phyloP scores from a whole-genome alignment of 2,797 vertebrate genomes.

The Sebastes oblongus region DNA sequence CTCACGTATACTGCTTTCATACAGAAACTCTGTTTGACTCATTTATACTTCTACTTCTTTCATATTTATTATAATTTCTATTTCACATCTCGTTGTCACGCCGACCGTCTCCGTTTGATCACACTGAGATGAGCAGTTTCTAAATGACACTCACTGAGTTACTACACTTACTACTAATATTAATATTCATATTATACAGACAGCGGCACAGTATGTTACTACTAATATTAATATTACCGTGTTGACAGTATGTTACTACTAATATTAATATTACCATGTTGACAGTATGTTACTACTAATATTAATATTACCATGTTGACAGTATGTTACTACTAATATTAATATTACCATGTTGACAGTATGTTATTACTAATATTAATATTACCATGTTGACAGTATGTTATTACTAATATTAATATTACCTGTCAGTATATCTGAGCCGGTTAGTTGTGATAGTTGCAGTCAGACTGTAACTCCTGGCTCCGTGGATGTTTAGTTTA shows the following conservation, averaged over 20 bases:
- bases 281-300: too few relatives aligned
- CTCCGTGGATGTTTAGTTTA: background rate
- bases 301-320: too few relatives aligned
- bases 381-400: too few relatives aligned
- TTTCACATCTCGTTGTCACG: background rate
- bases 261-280: too few relatives aligned
- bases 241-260: too few relatives aligned
- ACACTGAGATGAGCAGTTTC: constrained; percentile 41
- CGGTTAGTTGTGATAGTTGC: background rate
- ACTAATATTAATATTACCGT: too few relatives aligned
- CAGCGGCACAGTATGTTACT: background rate
- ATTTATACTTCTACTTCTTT: background rate
- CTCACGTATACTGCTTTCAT: background rate
- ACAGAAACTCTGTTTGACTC: background rate
- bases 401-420: too few relatives aligned
- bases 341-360: too few relatives aligned
- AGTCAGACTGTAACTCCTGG: background rate
- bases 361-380: too few relatives aligned
- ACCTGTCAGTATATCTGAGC: too few relatives aligned
- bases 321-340: too few relatives aligned
- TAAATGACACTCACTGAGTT: constrained; percentile 14
- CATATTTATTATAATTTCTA: constrained; percentile 2
- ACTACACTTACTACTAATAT: background rate
- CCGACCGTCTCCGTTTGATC: background rate
- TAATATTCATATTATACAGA: background rate